Evolutionary conservation across 2,888 invertebrate genomes (phyloP), one percentile per base, ranked within the genome.

Genomic region (Aspidapion aeneum): DNA sequence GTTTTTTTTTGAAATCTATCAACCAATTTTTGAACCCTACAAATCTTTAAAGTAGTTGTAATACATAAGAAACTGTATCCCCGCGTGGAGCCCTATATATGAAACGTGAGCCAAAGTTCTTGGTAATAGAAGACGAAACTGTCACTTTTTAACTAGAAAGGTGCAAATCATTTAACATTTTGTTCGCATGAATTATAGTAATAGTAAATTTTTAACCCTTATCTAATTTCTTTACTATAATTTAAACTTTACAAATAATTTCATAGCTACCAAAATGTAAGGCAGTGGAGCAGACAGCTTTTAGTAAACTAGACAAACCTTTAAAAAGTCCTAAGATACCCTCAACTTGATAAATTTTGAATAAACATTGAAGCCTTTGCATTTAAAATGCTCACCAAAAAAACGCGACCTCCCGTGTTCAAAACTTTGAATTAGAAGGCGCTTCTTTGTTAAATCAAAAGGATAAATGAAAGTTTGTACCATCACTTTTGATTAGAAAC

Each of bases 261-360:
- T 98, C 96, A 82, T 96, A 98, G 70, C 90, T 84, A 71, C 91
- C 88, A 82, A 98, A 97, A 80, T 94, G 90, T 66, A 94, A 81
- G 2, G 94, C 96, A 52, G 94, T 90, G 1, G 92, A 90, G 57
- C 89, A 78, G 58, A 90, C 87, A 50, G 98, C 96, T 82, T 98
- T 98, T 1, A 95, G 75, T 66, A 96, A 83, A 79, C 94, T 94
- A 0, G 84, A 82, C 66, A 96, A 86, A 1, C 96, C 96, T 83
- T 96, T 95, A 76, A 88, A 94, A 1, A 92, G 80, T 0, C 92
- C 93, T 3, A 79, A 66, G 9, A 88, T 74, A 0, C 92, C 91
- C 81, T 95, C 94, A 58, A 85, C 80, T 50, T 78, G 80, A 21
- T 89, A 78, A 1, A 90, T 92, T 64, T 83, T 78, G 35, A 78